These are phyloP conservation scores for Morus bassanus DNA, from an alignment of 2,797 vertebrate species.

Conservation along the genomic window DNA sequence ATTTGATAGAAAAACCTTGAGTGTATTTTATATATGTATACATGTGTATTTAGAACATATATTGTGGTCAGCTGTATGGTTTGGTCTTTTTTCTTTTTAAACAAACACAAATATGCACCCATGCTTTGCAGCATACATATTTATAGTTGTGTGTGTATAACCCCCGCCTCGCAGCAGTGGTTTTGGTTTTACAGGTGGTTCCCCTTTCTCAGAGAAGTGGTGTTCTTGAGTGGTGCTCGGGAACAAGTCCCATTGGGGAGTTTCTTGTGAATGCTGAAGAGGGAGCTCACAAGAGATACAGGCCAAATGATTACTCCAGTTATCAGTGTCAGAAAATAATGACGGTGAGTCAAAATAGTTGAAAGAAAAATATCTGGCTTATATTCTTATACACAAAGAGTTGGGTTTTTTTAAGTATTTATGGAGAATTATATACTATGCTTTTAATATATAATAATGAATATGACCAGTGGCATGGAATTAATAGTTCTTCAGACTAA, in stretches of 20 bases:
- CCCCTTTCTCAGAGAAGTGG: slow-evolving; percentile 96
- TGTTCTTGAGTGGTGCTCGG: slow-evolving; percentile 95
- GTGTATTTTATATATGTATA: neutral
- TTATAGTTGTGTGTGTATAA: neutral
- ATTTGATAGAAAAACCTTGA: neutral
- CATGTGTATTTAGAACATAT: neutral
- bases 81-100: neutral
- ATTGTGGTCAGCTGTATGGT: neutral
- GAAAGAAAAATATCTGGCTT: neutral
- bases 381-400: neutral
- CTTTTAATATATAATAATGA: neutral
- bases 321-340: slow-evolving; percentile 84
- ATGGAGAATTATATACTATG: fast-evolving
- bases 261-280: slow-evolving; percentile 84
- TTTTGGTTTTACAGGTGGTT: slow-evolving; percentile 84
- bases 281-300: slow-evolving; percentile 91
- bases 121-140: fast-evolving
- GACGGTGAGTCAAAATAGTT: slow-evolving; percentile 76
- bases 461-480: neutral
- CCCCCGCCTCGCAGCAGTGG: neutral
- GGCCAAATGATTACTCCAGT: slow-evolving; percentile 82
- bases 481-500: neutral
- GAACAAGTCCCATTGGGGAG: slow-evolving; percentile 91
- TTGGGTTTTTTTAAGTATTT: neutral
- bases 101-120: neutral